These are phyloP conservation scores for Xerus rutilus DNA, from an alignment of 2,797 vertebrate genomes.

Conservation along the genomic window DNA sequence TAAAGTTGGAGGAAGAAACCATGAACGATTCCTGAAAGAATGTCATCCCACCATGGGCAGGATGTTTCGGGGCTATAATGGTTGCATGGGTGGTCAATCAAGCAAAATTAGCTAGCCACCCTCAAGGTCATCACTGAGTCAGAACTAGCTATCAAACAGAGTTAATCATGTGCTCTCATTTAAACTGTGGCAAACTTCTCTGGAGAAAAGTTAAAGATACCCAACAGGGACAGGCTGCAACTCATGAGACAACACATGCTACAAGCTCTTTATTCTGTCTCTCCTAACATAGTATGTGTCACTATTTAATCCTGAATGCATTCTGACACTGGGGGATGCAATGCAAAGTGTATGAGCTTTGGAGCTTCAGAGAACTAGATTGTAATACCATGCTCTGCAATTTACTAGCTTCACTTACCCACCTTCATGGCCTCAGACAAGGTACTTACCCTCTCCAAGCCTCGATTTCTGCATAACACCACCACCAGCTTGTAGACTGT, in stretches of 20 bases:
- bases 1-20: background rate
- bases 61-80: background rate
- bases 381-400: background rate
- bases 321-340: background rate
- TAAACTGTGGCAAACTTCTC: background rate
- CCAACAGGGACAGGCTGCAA: background rate
- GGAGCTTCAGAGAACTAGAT: background rate
- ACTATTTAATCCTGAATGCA: background rate
- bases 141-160: background rate
- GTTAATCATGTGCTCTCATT: background rate
- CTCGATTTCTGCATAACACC: background rate
- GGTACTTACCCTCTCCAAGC: background rate
- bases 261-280: background rate
- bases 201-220: background rate
- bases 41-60: background rate
- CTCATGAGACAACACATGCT: rapidly evolving
- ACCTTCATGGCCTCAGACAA: background rate
- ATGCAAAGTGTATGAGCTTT: background rate
- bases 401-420: background rate
- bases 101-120: background rate
- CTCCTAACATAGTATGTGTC: background rate
- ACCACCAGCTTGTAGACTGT: background rate
- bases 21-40: background rate
- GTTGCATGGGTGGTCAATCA: background rate
- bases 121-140: background rate